Percentiles rank a stretch among this genome's conserved stretches.
Conservation (phyloP, 2,888 invertebrate genomes). For the Aquatica leii region DNA sequence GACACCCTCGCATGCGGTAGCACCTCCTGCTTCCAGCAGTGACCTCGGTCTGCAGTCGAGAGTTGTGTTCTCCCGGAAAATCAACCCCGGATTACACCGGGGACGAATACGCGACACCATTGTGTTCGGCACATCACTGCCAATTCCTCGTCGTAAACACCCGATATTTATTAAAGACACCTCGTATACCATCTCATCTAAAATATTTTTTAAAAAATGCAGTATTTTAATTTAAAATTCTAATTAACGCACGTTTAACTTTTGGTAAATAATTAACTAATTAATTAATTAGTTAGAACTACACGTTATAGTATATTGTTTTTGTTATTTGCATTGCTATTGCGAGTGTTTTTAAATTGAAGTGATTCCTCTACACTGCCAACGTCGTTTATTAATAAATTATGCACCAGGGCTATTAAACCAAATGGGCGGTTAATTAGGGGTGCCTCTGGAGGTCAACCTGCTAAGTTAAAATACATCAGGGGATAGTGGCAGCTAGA, state of each 20-base stretch:
- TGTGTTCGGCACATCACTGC: slow-evolving; percentile 38
- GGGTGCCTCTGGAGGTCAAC: slow-evolving; percentile 36
- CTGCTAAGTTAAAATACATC: slow-evolving; percentile 25
- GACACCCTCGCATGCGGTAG: slow-evolving; percentile 62
- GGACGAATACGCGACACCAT: slow-evolving; percentile 29
- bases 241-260: neutral
- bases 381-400: slow-evolving; percentile 43
- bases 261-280: neutral
- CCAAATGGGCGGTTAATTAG: slow-evolving; percentile 48
- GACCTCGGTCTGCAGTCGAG: slow-evolving; percentile 64
- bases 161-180: slow-evolving; percentile 22
- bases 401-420: slow-evolving; percentile 43
- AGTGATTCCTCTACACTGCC: slow-evolving; percentile 35
- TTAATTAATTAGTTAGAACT: too few species aligned
- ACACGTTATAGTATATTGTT: neutral
- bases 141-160: slow-evolving; percentile 14
- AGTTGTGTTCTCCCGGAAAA: slow-evolving; percentile 59
- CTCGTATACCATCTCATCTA: neutral
- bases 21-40: slow-evolving; percentile 61
- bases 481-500: slow-evolving; percentile 13
- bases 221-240: neutral
- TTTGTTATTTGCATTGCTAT: too few species aligned
- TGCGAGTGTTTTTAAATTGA: slow-evolving; percentile 4
- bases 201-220: neutral
- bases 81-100: slow-evolving; percentile 31